Evolutionary conservation across 2,113 vertebrate species (phyloP), one percentile per base, ranked within the genome.

Genomic region (Brienomyrus brachyistius): DNA sequence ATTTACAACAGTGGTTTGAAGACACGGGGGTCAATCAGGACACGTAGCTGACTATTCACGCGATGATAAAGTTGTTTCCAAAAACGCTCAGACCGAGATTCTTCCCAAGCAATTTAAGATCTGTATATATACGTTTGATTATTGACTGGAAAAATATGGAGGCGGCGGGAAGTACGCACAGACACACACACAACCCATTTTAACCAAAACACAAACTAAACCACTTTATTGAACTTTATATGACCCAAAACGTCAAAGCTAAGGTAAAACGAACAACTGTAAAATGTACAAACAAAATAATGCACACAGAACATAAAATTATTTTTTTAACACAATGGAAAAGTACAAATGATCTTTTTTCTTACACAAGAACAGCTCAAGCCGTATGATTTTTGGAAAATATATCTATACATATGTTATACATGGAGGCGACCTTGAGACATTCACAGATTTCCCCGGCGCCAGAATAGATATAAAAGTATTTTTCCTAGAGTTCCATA

Each of bases 201-300:
- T 0, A 77, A 85, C 87, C 52, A 13, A 21, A 89, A 59, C 84
- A 90, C 70, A 74, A 91, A 27, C 93, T 70, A 91, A 45, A 13
- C 45, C 59, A 88, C 54, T 48, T 19, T 91, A 92, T 88, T 92
- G 90, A 95, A 91, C 93, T 91, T 90, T 91, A 90, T 91, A 91
- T 93, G 92, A 92, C 93, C 92, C 93, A 95, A 88, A 95, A 95
- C 87, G 90, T 92, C 56, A 45, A n/a, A 59, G 31, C 92, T 90
- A 93, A 90, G 93, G 93, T 95, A 94, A 95, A 95, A 96, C 56
- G 94, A 96, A 94, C 90, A 51, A 62, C 31, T 94, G 94, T 94
- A 95, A 95, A 95, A 95, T 93, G 91, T 94, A 95, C 92, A 95
- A 95, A 93, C 93, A 74, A 94, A 93, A 56, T 83, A 90, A 92